These are phyloP conservation scores for Anisognathus igniventris DNA, from an alignment of 2,797 vertebrate species.

Conservation along the genomic window DNA sequence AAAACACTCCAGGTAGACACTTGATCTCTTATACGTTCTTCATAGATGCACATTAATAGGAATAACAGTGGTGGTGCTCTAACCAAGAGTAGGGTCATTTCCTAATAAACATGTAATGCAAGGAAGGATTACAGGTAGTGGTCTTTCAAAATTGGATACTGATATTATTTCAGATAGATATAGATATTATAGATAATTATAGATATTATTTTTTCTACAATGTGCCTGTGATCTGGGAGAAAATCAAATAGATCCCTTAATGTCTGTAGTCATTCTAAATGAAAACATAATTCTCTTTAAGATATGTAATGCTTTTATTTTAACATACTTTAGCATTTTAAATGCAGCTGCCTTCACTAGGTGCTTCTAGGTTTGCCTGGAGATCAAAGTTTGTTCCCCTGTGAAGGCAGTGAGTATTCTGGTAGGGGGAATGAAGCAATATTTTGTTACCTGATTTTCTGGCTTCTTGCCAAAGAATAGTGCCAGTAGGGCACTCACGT, in stretches of 20 bases:
- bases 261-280: not conserved
- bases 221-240: not conserved
- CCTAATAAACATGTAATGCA: not conserved
- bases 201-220: not conserved
- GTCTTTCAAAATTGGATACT: not conserved
- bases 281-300: not conserved
- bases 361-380: not conserved
- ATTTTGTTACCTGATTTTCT: not conserved
- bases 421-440: not conserved
- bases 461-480: constrained; percentile 1
- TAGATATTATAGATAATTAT: not conserved
- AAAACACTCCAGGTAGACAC: not conserved
- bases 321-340: not conserved
- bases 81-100: not conserved
- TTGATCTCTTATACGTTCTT: not conserved
- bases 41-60: not conserved
- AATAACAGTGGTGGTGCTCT: not conserved
- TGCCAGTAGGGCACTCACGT: constrained; percentile 3
- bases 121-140: not conserved
- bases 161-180: not conserved
- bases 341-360: not conserved
- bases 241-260: not conserved
- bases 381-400: not conserved
- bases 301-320: not conserved
- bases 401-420: not conserved